Percentiles rank a stretch among this genome's conserved stretches.
These are phyloP conservation scores for Drosophila borborema DNA, from an alignment of 2,888 invertebrate species.

Conservation along the genomic window DNA sequence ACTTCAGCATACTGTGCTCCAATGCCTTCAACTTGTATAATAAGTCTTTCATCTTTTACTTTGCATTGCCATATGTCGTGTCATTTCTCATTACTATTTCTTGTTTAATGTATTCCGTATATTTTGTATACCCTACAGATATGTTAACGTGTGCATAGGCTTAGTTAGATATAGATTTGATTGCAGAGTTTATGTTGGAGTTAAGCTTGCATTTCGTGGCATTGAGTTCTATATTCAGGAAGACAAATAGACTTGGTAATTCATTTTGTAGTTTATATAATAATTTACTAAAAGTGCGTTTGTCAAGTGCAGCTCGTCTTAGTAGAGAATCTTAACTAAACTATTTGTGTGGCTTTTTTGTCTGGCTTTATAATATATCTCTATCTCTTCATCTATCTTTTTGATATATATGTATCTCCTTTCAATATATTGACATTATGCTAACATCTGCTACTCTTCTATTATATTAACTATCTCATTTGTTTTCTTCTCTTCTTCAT, in stretches of 20 bases:
- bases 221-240: not conserved
- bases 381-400: no score
- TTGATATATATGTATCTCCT: no score
- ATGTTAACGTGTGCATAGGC: not conserved
- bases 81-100: conserved; percentile 4
- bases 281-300: not conserved
- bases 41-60: conserved; percentile 5
- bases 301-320: not conserved
- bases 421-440: not conserved
- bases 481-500: not conserved
- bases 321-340: not conserved
- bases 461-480: no score
- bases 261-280: no score
- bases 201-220: not conserved
- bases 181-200: not conserved
- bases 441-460: not conserved
- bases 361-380: no score
- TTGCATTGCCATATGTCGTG: not conserved
- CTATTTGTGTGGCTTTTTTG: no score
- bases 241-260: no score
- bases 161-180: no score
- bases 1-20: not conserved
- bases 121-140: not conserved
- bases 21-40: not conserved
- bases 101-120: conserved; percentile 1